These are phyloP conservation scores for Candoia aspera DNA, from an alignment of 2,113 vertebrate genomes.

Conservation along the genomic window DNA sequence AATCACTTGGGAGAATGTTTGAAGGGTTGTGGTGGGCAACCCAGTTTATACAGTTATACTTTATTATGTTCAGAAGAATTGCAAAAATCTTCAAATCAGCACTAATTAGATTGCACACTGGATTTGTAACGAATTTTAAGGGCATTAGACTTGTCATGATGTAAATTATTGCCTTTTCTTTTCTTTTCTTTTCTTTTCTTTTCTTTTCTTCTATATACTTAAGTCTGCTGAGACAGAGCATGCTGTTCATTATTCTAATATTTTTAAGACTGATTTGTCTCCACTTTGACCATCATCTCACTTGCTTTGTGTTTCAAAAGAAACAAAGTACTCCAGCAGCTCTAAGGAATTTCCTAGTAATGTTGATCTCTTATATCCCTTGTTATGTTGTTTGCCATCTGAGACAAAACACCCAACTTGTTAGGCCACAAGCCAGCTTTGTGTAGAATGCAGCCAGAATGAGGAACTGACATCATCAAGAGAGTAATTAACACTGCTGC, in stretches of 20 bases:
- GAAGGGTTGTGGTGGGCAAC: neutral
- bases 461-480: constrained; percentile 26
- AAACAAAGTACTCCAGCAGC: neutral
- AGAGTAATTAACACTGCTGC: constrained; percentile 10
- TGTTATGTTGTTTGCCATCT: neutral
- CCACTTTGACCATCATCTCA: neutral
- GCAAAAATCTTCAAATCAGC: neutral
- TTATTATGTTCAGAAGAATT: neutral
- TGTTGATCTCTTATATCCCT: neutral
- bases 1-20: neutral
- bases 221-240: neutral
- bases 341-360: neutral
- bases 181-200: neutral
- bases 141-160: neutral
- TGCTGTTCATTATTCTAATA: neutral
- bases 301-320: neutral
- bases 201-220: neutral
- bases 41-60: neutral
- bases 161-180: neutral
- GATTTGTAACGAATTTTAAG: neutral
- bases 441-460: neutral
- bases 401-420: neutral
- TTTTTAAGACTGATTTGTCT: neutral
- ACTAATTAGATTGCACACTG: neutral
- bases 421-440: neutral